Base-by-base conservation (phyloP, 2,113 vertebrate genomes). In the Muntiacus muntjak region DNA sequence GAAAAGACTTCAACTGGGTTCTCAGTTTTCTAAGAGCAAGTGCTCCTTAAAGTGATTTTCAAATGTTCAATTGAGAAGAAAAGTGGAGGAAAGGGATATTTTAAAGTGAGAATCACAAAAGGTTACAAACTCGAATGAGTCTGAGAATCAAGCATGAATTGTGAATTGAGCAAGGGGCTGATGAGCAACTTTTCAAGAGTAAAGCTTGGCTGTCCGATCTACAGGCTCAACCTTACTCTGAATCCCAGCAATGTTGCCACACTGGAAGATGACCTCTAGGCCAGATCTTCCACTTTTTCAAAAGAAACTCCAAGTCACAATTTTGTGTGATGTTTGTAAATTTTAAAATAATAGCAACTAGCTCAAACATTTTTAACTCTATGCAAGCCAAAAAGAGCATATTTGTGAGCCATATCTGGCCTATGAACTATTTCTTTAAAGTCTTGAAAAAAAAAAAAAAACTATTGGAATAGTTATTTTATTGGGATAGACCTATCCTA, bases 281-380 rank as follows among this genome's bases (percentile, higher is more conserved):
- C 50, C 62, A 91, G 36, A 91, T 92, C 33, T 67, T 74, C 33
- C 5, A n/a, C 33, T 58, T 84, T 55, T 67, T 71, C 64, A 82
- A 86, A 47, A 67, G 30, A 91, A 98, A 95, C 2, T 3, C 3
- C 67, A 87, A 62, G 84, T 87, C 2, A 28, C 12, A n/a, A 83
- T 92, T 92, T 91, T 79, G 62, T 86, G 50, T 79, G n/a, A 89
- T 6, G 21, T 52, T 25, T 87, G 52, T 52, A 78, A 87, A 45
- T 96, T 98, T 95, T 71, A 92, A 94, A 84, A 87, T 54, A 96
- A 84, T 67, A 45, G 3, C 36, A 76, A 62, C 17, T 15, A 54
- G 64, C 47, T 85, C 55, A 97, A 89, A 78, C 36, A 71, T 81
- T 93, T 87, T 95, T 28, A 96, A 36, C 21, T 76, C 55, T 88